Evolutionary conservation across 2,113 vertebrate species (phyloP).

Genomic region (Triplophysa dalaica): DNA sequence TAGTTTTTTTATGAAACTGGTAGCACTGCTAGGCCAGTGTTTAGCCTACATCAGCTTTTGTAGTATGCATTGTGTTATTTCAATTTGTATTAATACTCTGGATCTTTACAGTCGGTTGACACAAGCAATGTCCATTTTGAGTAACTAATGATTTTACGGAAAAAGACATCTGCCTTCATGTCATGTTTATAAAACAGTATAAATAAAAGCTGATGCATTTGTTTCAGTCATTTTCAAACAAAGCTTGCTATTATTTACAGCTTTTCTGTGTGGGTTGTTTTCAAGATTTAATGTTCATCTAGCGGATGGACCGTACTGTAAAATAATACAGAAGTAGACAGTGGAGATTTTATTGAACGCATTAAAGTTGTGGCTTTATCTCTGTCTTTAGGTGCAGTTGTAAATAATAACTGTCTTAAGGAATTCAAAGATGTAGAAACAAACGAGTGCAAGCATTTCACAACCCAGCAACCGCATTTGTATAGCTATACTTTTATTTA

Average conservation of each 20-base stretch:
- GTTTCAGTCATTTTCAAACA: too few relatives aligned
- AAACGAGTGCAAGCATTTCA: neutral
- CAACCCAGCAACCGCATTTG: slow-evolving; percentile 52
- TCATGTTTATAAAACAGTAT: neutral
- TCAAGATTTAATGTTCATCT: neutral
- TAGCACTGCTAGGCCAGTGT: too few relatives aligned
- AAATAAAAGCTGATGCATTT: slow-evolving; percentile 8
- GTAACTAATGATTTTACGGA: neutral
- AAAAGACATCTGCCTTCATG: neutral
- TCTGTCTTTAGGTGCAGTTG: neutral
- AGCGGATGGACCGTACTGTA: slow-evolving; percentile 13
- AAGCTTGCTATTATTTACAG: neutral
- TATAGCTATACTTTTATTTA: slow-evolving; percentile 61
- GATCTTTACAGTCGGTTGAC: too few relatives aligned
- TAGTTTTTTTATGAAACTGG: too few relatives aligned
- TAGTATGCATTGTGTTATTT: too few relatives aligned
- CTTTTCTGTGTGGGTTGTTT: slow-evolving; percentile 28
- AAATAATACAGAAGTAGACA: neutral
- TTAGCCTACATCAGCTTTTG: too few relatives aligned
- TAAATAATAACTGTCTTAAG: slow-evolving; percentile 31
- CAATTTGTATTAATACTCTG: too few relatives aligned
- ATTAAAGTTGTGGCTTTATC: slow-evolving; percentile 23
- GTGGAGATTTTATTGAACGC: neutral
- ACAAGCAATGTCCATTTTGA: too few relatives aligned
- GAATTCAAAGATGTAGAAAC: neutral